phyloP scores from a whole-genome alignment of 2,797 vertebrate genomes.

The Scolopax rusticola region DNA sequence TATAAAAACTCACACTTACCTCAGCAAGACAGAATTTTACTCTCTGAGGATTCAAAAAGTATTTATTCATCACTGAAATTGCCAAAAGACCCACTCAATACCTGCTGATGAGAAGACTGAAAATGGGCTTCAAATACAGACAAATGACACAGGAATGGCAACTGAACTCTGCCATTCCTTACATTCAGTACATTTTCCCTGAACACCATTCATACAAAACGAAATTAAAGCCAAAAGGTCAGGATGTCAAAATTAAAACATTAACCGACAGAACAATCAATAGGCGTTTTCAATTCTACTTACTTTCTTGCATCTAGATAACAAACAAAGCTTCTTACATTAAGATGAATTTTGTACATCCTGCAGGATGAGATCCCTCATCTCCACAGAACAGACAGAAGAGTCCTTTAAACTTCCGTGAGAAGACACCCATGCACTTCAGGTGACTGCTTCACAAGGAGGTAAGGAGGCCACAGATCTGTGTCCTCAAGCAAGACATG shows the following conservation, averaged over 20 bases:
- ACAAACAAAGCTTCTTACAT: background rate
- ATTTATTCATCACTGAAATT: background rate
- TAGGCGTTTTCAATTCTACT: background rate
- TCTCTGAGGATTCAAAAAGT: background rate
- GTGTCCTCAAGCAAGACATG: background rate
- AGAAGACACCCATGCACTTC: background rate
- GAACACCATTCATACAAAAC: slow-evolving; percentile 20
- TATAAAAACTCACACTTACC: slow-evolving; percentile 19
- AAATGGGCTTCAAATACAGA: background rate
- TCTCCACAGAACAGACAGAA: background rate
- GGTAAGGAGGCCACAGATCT: background rate
- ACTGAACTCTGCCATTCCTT: background rate
- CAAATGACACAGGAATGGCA: background rate
- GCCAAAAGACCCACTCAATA: background rate
- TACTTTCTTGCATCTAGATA: background rate
- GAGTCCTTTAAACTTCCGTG: background rate
- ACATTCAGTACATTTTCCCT: background rate
- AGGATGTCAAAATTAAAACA: background rate
- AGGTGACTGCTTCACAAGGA: background rate
- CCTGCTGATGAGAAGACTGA: background rate
- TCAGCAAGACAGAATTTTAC: background rate
- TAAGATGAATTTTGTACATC: background rate
- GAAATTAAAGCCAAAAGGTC: slow-evolving; percentile 27
- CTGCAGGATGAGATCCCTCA: background rate
- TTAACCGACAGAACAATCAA: background rate